phyloP scores from a whole-genome alignment of 1,140 invertebrate genomes.

The Leptopilina clavipes region DNA sequence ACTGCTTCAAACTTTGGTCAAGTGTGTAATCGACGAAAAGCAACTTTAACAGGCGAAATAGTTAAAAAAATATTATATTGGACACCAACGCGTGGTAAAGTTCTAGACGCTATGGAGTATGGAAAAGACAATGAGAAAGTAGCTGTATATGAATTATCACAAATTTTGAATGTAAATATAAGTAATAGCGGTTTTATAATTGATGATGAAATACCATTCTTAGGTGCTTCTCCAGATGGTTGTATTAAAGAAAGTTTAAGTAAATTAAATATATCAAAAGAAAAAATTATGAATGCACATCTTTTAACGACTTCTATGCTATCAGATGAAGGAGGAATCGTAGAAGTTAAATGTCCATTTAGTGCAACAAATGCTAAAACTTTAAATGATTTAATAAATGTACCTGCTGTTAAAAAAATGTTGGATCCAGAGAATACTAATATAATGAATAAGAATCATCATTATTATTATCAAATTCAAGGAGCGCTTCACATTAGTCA shows the following conservation, averaged over 20 bases:
- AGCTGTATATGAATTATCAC: slow-evolving; percentile 37
- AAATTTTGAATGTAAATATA: slow-evolving; percentile 51
- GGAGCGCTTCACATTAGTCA: slow-evolving; percentile 57
- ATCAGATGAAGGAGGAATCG: slow-evolving; percentile 6
- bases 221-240: slow-evolving; percentile 62
- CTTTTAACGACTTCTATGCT: background rate
- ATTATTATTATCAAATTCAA: slow-evolving; percentile 61
- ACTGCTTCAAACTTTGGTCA: slow-evolving; percentile 56
- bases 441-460: slow-evolving; percentile 52
- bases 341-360: slow-evolving; percentile 67
- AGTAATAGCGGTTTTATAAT: slow-evolving; percentile 66
- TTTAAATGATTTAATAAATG: slow-evolving; percentile 38
- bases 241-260: slow-evolving; percentile 56
- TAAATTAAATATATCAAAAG: background rate
- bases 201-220: too few relatives aligned
- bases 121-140: slow-evolving; percentile 59
- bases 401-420: slow-evolving; percentile 19
- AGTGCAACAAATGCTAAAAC: slow-evolving; percentile 38
- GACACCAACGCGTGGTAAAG: slow-evolving; percentile 43
- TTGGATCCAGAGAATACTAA: slow-evolving; percentile 40
- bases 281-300: background rate
- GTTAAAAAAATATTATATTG: slow-evolving; percentile 39
- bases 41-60: slow-evolving; percentile 50
- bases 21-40: slow-evolving; percentile 55
- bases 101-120: slow-evolving; percentile 50